These are phyloP conservation scores for Cyaniris semiargus DNA, from an alignment of 2,888 invertebrate genomes.

Conservation along the genomic window DNA sequence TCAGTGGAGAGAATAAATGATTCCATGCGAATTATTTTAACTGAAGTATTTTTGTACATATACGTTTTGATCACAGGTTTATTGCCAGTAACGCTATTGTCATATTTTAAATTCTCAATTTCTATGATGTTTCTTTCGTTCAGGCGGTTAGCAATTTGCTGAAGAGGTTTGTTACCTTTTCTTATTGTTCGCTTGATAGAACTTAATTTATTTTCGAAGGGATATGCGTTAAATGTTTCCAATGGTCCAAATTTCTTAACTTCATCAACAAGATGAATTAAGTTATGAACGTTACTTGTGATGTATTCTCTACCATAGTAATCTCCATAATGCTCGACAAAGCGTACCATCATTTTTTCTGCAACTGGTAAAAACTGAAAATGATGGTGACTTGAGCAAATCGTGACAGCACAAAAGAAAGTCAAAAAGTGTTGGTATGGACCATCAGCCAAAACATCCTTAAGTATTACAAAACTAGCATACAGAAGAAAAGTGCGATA, in stretches of 20 bases:
- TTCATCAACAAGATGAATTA: conserved; percentile 40
- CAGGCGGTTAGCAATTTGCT: conserved; percentile 37
- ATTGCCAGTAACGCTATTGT: background rate
- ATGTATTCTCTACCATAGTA: conserved; percentile 40
- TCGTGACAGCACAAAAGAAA: conserved; percentile 30
- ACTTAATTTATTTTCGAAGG: conserved; percentile 39
- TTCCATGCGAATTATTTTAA: background rate
- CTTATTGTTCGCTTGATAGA: conserved; percentile 37
- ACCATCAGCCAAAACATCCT: conserved; percentile 26
- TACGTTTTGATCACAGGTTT: background rate
- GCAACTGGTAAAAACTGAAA: conserved; percentile 25
- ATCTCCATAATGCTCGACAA: conserved; percentile 33
- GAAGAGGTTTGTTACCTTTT: conserved; percentile 38
- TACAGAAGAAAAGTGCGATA: conserved; percentile 40
- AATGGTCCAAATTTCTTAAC: conserved; percentile 39
- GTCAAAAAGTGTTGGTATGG: conserved; percentile 33
- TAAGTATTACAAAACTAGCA: conserved; percentile 36
- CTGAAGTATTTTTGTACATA: background rate
- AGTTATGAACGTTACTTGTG: conserved; percentile 43
- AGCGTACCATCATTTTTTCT: conserved; percentile 32
- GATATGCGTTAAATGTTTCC: conserved; percentile 38
- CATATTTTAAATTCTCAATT: background rate
- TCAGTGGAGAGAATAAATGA: conserved; percentile 5
- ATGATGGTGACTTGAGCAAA: background rate
- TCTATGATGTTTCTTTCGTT: background rate